Conservation (phyloP, 2,797 vertebrate species). For the Pristis pectinata region DNA sequence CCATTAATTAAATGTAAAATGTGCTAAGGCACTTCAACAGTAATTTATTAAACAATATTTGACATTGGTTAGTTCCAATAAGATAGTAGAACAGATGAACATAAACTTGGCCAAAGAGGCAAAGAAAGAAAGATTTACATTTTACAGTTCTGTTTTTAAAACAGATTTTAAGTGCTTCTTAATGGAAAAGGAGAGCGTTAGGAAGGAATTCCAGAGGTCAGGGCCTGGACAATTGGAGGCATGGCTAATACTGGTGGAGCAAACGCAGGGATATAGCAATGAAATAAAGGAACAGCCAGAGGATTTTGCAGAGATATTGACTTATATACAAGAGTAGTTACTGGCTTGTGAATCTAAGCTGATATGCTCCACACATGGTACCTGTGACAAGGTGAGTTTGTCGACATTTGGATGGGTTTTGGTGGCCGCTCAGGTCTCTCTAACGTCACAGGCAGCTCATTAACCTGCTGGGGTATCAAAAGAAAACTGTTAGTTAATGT, state of each 20-base stretch:
- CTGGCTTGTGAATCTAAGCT: background rate
- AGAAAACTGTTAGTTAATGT: background rate
- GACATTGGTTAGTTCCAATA: too few relatives aligned
- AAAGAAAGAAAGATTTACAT: too few relatives aligned
- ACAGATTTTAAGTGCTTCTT: too few relatives aligned
- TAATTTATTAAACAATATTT: background rate
- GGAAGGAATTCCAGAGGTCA: background rate
- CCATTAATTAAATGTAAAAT: background rate
- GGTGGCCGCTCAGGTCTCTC: background rate
- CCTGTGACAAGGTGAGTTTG: background rate
- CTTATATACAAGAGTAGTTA: too few relatives aligned
- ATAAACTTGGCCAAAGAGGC: background rate
- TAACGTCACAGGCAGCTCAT: background rate
- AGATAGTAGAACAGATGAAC: background rate
- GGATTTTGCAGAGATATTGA: background rate
- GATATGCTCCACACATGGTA: background rate
- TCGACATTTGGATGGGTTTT: background rate
- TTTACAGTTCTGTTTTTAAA: too few relatives aligned
- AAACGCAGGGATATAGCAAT: background rate
- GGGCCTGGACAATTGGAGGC: background rate
- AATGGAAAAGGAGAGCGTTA: background rate
- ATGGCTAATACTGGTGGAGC: background rate
- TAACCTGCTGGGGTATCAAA: background rate
- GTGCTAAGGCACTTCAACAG: background rate
- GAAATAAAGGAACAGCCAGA: background rate